Base-by-base conservation (phyloP, 2,888 invertebrate species). In the Drosophila setosimentum region DNA sequence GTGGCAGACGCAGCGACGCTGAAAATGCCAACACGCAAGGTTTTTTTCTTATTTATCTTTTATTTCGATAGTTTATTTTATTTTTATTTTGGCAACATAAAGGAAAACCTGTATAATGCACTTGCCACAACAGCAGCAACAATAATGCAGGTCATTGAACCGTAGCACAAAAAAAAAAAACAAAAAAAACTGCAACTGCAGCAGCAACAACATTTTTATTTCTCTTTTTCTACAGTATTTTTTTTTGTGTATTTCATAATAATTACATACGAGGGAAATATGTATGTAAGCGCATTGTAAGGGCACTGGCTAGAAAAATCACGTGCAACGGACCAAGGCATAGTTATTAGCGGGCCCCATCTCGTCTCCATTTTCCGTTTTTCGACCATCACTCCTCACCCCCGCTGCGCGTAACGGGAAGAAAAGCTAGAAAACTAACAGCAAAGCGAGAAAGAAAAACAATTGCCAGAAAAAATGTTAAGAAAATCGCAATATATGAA, bases 1-100 rank as follows among this genome's bases (percentile, higher is more conserved):
- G 73, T 81, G 84, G 87, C 85, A 85, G 85, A 85, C 85, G 76
- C 85, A 80, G 85, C 76, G 85, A 76, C 85, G 78, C 85, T 82
- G 65, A 77, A 88, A 88, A 82, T 80, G 83, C 83, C 86, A 80
- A 82, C 87, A 87, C 75, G 80, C 85, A 84, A 89, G 85, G 75
- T 68, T 79, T 76, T 66, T 71, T 37, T 53, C 60, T 24, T 45
- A 45, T 63, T 69, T 68, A n/a, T 68, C 18, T 65, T 67, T 82
- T 72, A 71, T 73, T 68, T 51, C 40, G 40, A 62, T 48, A 42
- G 55, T 66, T 57, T 65, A 27, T 51, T 30, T 76, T 27, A 24
- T 40, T 48, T 70, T 21, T 42, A 62, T 83, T 88, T 89, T 83
- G 87, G 89, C 89, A 87, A 74, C 80, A 83, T 72, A 84, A 89